Base-by-base conservation (phyloP, 2,888 invertebrate species). In the Anoplius nigerrimus region DNA sequence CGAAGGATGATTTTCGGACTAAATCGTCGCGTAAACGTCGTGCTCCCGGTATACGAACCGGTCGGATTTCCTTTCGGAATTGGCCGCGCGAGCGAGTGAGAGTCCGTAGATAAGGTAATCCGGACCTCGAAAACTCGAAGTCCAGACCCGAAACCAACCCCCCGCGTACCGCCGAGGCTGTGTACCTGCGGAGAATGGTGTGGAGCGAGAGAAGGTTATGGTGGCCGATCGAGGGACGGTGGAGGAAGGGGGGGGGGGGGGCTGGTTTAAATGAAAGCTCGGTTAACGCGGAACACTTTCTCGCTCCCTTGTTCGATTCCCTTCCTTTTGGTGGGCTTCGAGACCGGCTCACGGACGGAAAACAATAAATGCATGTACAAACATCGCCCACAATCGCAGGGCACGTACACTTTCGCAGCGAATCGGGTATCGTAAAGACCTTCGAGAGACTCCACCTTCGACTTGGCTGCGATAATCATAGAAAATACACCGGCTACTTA, bases 71-170 rank as follows among this genome's bases (percentile, higher is more conserved):
- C 76, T 80, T 81, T 75, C 58, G 76, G 72, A 77, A 76, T 82
- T 70, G 75, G 73, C n/a, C 76, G 52, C 66, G 80, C 78, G 72
- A 78, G 78, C 63, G 83, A 84, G 86, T 84, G 85, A 86, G 84
- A 83, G 79, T 80, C 79, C 71, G 82, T 67, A 86, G 88, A 88
- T 88, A 88, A 88, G 88, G 86, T 88, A 88, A 88, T 88, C 88
- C 88, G 79, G 74, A 67, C 68, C 71, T 73, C 80, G 80, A 80
- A 83, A 85, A 83, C 79, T 84, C 82, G 75, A 48, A 48, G 48
- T 67, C 76, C 62, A 59, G 76, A 77, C 69, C 72, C 48, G 61
- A 77, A 76, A 79, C 70, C 73, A 75, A 79, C 70, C 73, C 74
- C 68, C 70, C 74, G 59, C 57, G 52, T 66, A n/a, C 20, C 58